These are phyloP conservation scores for Cabera pusaria DNA, from an alignment of 2,888 invertebrate genomes.

Conservation along the genomic window DNA sequence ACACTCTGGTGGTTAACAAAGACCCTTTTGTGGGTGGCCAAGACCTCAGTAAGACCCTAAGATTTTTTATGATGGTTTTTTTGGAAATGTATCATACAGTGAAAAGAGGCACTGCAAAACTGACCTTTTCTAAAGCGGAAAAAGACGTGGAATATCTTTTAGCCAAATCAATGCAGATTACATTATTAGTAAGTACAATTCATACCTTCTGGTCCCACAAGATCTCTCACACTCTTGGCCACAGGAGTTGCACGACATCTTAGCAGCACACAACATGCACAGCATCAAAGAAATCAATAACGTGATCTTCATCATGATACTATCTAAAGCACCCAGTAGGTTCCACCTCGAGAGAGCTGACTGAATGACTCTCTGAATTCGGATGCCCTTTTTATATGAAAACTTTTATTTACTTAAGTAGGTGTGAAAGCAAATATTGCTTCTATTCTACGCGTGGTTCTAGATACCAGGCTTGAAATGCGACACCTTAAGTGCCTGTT, in stretches of 20 bases:
- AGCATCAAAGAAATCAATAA: slow-evolving; percentile 5
- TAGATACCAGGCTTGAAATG: slow-evolving; percentile 7
- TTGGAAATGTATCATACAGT: no score
- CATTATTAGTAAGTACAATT: no score
- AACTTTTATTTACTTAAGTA: slow-evolving; percentile 10
- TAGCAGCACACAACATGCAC: slow-evolving; percentile 58
- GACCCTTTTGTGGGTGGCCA: no score
- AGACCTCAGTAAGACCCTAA: no score
- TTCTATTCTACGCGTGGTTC: slow-evolving; percentile 4
- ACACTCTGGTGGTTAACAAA: no score
- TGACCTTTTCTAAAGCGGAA: no score
- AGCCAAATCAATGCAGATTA: no score
- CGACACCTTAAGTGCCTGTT: slow-evolving; percentile 13
- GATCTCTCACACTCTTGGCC: slow-evolving; percentile 85
- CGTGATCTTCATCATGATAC: slow-evolving; percentile 8
- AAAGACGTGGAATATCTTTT: no score
- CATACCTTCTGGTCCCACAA: slow-evolving; percentile 84
- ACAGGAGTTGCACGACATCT: slow-evolving; percentile 84
- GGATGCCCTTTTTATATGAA: slow-evolving; percentile 11
- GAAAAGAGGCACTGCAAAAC: no score
- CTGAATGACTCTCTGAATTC: background rate
- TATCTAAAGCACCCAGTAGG: no score
- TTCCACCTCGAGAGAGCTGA: background rate
- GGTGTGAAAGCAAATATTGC: slow-evolving; percentile 12
- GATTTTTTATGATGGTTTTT: no score